Evolutionary conservation across 37 sponge, comb jelly and placozoan species (phyloP).

Genomic region (Crambe crambe): DNA sequence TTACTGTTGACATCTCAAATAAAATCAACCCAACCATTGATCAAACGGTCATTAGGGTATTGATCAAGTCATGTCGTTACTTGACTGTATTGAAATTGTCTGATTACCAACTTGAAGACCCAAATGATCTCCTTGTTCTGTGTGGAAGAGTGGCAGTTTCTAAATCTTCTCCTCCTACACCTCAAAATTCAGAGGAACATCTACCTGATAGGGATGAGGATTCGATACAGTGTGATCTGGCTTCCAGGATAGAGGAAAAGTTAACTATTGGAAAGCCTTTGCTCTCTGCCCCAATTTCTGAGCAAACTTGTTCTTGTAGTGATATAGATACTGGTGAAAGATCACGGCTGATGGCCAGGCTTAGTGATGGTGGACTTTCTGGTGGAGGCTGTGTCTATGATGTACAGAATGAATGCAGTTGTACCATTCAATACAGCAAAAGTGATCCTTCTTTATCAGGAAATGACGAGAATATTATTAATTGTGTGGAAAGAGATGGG

Average conservation of each 20-base stretch:
- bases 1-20: slow-evolving; percentile 16
- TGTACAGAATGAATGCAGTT: background rate
- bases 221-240: background rate
- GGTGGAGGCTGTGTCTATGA: background rate
- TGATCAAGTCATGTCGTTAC: slow-evolving; percentile 9
- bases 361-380: background rate
- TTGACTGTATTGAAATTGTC: slow-evolving; percentile 20
- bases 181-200: background rate
- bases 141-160: slow-evolving; percentile 19
- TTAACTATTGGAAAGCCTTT: background rate
- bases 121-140: slow-evolving; percentile 1
- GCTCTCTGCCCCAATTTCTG: background rate
- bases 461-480: background rate
- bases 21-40: slow-evolving; percentile 28
- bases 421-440: background rate
- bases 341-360: background rate
- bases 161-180: background rate
- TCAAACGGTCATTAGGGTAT: background rate
- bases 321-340: background rate
- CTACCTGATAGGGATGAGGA: background rate
- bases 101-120: slow-evolving; percentile 13
- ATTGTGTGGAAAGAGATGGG: background rate
- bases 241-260: background rate
- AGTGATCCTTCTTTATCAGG: background rate
- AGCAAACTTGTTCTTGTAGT: too few species aligned